Evolutionary conservation across 2,113 vertebrate genomes (phyloP).

Genomic region (Rattus norvegicus): DNA sequence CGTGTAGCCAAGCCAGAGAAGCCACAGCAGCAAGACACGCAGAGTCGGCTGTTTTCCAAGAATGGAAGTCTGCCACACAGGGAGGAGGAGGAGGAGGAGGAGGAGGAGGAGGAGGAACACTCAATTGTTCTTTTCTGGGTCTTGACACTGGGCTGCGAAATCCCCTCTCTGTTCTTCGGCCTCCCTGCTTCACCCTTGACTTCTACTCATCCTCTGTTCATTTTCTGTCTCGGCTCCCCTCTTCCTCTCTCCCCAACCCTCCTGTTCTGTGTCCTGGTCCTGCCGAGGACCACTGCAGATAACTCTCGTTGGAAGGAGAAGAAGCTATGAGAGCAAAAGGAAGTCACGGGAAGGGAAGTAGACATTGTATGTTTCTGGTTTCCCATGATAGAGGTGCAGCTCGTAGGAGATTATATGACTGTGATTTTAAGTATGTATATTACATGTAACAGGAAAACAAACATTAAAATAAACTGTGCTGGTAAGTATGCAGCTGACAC

Average conservation of each 20-base stretch:
- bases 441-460: slow-evolving; percentile 86
- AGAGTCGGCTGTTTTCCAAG: slow-evolving; percentile 75
- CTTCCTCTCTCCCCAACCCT: slow-evolving; percentile 54
- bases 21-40: slow-evolving; percentile 57
- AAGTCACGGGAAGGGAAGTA: slow-evolving; percentile 70
- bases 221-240: slow-evolving; percentile 76
- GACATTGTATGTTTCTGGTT: slow-evolving; percentile 81
- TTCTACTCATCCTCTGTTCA: slow-evolving; percentile 74
- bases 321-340: slow-evolving; percentile 55
- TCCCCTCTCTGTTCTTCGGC: slow-evolving; percentile 59
- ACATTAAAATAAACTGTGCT: slow-evolving; percentile 86
- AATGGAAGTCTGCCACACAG: slow-evolving; percentile 77
- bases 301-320: slow-evolving; percentile 79
- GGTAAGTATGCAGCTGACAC: slow-evolving; percentile 82
- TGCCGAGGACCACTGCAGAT: slow-evolving; percentile 80
- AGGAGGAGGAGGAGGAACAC: slow-evolving; percentile 3
- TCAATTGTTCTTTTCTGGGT: slow-evolving; percentile 75
- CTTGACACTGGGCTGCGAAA: slow-evolving; percentile 78
- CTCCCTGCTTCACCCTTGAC: slow-evolving; percentile 68
- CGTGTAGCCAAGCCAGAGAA: slow-evolving; percentile 85
- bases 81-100: slow-evolving; percentile 76
- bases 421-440: slow-evolving; percentile 90
- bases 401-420: slow-evolving; percentile 86
- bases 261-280: slow-evolving; percentile 81
- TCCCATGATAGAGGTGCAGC: slow-evolving; percentile 85